Conservation (phyloP, 2,113 vertebrate genomes). For the Lampris megalopsis region DNA sequence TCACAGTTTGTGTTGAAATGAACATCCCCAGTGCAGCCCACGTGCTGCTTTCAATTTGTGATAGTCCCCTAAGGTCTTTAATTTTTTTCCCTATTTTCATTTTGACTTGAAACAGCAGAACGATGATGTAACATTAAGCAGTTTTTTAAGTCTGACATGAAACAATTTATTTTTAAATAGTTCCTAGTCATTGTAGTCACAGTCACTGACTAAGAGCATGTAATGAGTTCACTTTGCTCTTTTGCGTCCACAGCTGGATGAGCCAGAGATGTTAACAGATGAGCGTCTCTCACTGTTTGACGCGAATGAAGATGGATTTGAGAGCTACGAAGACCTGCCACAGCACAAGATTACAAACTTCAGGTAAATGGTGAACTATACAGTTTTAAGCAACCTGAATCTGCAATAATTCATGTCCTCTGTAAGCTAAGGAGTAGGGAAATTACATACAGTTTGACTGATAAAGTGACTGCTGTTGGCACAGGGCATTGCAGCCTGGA, state of each 20-base stretch:
- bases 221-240: background rate
- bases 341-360: constrained; percentile 96
- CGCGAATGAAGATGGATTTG: constrained; percentile 92
- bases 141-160: background rate
- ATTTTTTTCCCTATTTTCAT: too few relatives aligned
- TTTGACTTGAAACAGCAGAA: background rate
- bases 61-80: too few relatives aligned
- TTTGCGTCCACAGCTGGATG: constrained; percentile 85
- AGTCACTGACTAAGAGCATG: background rate
- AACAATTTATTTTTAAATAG: background rate
- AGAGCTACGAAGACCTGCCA: constrained; percentile 94
- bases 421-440: too few relatives aligned
- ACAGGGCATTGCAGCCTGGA: too few relatives aligned
- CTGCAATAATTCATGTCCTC: background rate
- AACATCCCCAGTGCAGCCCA: too few relatives aligned
- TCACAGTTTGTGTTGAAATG: too few relatives aligned
- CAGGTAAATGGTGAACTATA: constrained; percentile 80
- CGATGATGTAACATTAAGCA: background rate
- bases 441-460: too few relatives aligned
- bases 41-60: too few relatives aligned
- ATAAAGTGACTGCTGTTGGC: too few relatives aligned
- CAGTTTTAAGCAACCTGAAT: too few relatives aligned
- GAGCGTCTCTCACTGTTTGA: constrained; percentile 94
- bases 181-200: background rate
- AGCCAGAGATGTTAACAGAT: constrained; percentile 94